Evolutionary conservation across 2,113 vertebrate species (phyloP).

Genomic region (Forbesichthys papilliferus): DNA sequence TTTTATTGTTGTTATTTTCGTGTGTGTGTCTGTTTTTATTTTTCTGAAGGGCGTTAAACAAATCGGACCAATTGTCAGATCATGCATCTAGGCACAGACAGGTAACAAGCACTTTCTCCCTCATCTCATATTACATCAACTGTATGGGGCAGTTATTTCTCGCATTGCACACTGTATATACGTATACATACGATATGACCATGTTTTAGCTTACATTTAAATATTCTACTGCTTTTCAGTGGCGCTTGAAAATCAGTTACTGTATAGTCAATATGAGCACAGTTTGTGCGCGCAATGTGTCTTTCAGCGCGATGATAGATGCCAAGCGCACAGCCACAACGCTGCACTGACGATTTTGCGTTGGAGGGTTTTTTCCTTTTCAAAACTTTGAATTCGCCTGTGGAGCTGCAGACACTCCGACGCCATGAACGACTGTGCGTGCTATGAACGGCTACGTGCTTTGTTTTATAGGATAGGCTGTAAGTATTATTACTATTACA

Average conservation of each 20-base stretch:
- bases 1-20: constrained; percentile 19
- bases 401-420: constrained; percentile 25
- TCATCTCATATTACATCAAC: constrained; percentile 31
- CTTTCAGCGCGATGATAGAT: constrained; percentile 49
- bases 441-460: neutral
- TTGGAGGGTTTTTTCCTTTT: constrained; percentile 36
- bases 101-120: constrained; percentile 62
- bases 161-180: neutral
- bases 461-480: neutral
- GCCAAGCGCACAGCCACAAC: constrained; percentile 54
- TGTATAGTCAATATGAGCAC: neutral
- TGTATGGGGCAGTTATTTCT: constrained; percentile 3
- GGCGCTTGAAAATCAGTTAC: constrained; percentile 16
- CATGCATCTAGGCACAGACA: constrained; percentile 52
- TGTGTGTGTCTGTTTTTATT: constrained; percentile 1
- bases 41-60: constrained; percentile 51
- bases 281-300: constrained; percentile 60
- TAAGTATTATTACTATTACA: constrained; percentile 1
- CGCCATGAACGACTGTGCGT: constrained; percentile 16
- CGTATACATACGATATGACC: neutral
- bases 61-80: constrained; percentile 50
- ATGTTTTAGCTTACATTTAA: constrained; percentile 1
- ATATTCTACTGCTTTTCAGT: constrained; percentile 1
- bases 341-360: constrained; percentile 25
- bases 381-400: constrained; percentile 57